Evolutionary conservation across 2,888 invertebrate species (phyloP).

Genomic region (Protula sp.): DNA sequence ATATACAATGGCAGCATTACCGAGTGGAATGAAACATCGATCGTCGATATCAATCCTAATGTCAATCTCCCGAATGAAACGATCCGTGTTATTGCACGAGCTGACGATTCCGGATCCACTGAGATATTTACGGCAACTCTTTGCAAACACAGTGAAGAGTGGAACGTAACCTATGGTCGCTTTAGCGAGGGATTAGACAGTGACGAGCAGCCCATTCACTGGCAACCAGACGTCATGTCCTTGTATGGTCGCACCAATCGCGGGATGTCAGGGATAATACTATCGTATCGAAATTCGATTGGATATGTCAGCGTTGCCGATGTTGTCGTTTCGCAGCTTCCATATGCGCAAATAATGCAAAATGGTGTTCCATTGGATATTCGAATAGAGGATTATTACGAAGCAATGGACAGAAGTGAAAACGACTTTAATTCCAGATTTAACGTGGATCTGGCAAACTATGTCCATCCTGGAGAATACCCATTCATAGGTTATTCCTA

Average conservation of each 20-base stretch:
- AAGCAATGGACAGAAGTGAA: not conserved
- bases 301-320: constrained; percentile 38
- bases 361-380: not conserved
- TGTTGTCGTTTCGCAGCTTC: constrained; percentile 21
- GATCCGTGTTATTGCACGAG: constrained; percentile 38
- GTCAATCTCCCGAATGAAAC: constrained; percentile 9
- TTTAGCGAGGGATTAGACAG: constrained; percentile 27
- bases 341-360: constrained; percentile 19
- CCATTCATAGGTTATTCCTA: constrained; percentile 4
- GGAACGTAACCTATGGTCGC: constrained; percentile 30
- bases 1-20: constrained; percentile 41
- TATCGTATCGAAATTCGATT: constrained; percentile 25
- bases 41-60: constrained; percentile 4
- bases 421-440: not conserved
- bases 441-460: not conserved
- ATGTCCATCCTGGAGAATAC: not conserved
- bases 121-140: constrained; percentile 26
- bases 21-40: constrained; percentile 34
- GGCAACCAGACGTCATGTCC: constrained; percentile 3
- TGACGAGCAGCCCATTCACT: constrained; percentile 2
- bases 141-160: constrained; percentile 29
- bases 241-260: constrained; percentile 6
- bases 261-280: constrained; percentile 18
- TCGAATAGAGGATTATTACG: not conserved
- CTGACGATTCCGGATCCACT: constrained; percentile 45